Base-by-base conservation (phyloP, 1,140 invertebrate species). In the Dreissena rostriformis region DNA sequence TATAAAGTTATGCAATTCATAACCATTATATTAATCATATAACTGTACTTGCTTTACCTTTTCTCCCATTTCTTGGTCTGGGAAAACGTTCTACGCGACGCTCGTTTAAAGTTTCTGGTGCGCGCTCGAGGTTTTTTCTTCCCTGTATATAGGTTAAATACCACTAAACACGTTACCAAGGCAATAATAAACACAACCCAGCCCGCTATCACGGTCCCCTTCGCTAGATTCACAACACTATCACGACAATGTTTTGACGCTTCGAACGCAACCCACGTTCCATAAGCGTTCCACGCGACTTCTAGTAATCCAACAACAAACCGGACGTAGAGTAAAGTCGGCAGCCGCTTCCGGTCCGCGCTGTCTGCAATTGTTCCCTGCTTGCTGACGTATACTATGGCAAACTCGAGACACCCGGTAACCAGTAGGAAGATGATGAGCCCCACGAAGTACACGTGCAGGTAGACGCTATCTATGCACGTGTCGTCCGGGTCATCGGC, bases 131-230 rank as follows among this genome's bases (percentile, higher is more conserved):
- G 66, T 29, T 81, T 76, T 52, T 75, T 73, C 39, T 82, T 77
- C 17, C 66, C 63, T 22, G 84, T 96, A 39, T 97, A 93, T 0
- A 96, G 96, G 91, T 97, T 97, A 91, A 97, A 97, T 1, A 97
- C 95, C 86, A 97, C 93, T 2, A 96, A 95, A n/a, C 97, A 93
- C 0, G 96, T 96, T 63, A 97, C 95, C 28, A 97, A 93, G 0
- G 96, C 96, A 0, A 97, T 92, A 0, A 95, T 95, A 67, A 97
- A 94, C 24, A 97, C 93, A 24, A 96, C 95, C 97, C 97, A 97
- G 89, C 97, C 96, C 90, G 96, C 96, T 63, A 97, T 94, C 0
- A 97, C 96, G 75, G 97, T 94, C 75, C 95, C 96, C 71, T 86
- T 88, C 26, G 86, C 83, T 5, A 82, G 75, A 17, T 53, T 66